Evolutionary conservation across 2,113 vertebrate species (phyloP).

Genomic region (Eolophus roseicapilla): DNA sequence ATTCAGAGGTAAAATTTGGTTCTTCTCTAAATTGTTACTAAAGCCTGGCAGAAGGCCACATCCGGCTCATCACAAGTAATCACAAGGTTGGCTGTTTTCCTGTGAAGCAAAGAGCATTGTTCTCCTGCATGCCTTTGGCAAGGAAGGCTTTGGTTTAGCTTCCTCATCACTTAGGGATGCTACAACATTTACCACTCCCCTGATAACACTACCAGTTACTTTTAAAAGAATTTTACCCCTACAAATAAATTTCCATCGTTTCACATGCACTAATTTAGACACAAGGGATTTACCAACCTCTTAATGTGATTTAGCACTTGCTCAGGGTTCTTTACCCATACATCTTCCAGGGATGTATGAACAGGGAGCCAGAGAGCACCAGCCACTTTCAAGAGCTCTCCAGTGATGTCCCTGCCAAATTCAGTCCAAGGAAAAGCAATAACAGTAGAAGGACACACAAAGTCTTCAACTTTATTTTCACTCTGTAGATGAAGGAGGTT

Average conservation of each 20-base stretch:
- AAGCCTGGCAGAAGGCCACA: neutral
- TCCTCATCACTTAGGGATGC: neutral
- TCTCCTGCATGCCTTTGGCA: neutral
- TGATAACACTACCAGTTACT: neutral
- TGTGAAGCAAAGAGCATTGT: neutral
- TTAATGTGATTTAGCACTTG: neutral
- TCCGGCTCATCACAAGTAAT: neutral
- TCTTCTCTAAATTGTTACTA: neutral
- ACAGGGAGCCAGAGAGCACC: neutral
- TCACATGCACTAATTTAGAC: neutral
- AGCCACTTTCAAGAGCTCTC: neutral
- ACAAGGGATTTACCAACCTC: neutral
- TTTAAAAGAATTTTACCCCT: neutral
- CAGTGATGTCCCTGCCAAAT: neutral
- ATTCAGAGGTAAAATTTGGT: neutral
- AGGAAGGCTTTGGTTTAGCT: neutral
- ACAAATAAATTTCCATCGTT: neutral
- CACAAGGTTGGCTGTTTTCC: neutral
- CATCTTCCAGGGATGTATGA: neutral
- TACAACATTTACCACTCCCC: neutral
- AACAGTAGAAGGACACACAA: neutral
- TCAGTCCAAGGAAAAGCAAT: neutral
- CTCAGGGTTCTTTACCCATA: neutral
- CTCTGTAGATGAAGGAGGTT: neutral
- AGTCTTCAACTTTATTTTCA: neutral